These are phyloP conservation scores for Arion vulgaris DNA, from an alignment of 1,140 invertebrate genomes.

Conservation along the genomic window DNA sequence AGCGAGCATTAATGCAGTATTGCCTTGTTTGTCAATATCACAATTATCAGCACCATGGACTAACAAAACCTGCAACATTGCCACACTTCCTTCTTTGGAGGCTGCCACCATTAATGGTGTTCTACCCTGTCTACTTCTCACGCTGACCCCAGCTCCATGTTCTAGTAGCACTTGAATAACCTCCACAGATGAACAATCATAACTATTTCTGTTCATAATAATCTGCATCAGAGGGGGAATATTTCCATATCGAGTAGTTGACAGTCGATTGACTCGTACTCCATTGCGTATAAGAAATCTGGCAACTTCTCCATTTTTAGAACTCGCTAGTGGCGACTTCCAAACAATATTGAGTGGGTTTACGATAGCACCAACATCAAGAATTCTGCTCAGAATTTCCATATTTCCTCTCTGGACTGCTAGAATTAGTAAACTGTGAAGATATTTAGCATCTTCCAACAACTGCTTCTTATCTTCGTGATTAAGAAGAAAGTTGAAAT, in stretches of 20 bases:
- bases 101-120: slow-evolving; percentile 9
- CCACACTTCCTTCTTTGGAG: background rate
- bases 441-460: background rate
- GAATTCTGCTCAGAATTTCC: background rate
- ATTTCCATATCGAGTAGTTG: no score
- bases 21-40: background rate
- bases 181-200: background rate
- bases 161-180: background rate
- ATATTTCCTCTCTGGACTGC: background rate
- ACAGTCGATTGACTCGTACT: background rate
- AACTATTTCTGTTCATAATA: background rate
- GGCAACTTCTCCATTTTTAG: background rate
- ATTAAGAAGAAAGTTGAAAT: background rate
- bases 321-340: background rate
- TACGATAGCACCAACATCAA: background rate
- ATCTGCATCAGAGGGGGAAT: background rate
- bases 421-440: background rate
- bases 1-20: background rate
- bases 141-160: background rate
- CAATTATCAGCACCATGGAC: background rate
- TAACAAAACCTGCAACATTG: background rate
- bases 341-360: background rate
- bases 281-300: background rate
- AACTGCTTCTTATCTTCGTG: background rate
- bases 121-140: background rate